These are phyloP conservation scores for Poecile montanus DNA, from an alignment of 2,797 vertebrate genomes.

Conservation along the genomic window DNA sequence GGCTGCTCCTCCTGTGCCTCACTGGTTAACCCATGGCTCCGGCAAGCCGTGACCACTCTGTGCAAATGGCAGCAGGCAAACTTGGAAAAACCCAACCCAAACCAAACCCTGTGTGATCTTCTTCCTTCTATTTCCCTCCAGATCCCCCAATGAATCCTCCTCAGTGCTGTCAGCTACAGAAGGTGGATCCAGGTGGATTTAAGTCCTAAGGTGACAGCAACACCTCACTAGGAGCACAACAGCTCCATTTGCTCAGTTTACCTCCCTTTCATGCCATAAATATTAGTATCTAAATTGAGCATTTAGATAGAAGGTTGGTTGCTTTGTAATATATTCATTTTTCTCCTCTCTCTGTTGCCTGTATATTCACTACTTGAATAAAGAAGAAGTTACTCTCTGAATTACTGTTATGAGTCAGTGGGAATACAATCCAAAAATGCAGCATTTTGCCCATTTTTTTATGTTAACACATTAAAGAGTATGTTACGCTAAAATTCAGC, in stretches of 20 bases:
- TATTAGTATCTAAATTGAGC: background rate
- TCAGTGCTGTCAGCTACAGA: background rate
- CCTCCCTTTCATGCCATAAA: background rate
- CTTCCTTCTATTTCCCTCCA: background rate
- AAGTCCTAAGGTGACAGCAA: background rate
- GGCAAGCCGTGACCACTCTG: rapidly evolving
- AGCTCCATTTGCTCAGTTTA: background rate
- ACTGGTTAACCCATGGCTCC: rapidly evolving
- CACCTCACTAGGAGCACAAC: background rate
- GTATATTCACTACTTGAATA: background rate
- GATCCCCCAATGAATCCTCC: background rate
- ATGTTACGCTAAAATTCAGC: background rate
- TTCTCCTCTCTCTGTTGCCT: background rate
- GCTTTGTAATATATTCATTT: background rate
- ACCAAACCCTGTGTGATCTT: background rate
- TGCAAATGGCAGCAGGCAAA: background rate
- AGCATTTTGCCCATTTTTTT: background rate
- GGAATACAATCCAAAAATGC: background rate
- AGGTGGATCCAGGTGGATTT: background rate
- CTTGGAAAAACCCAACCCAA: background rate
- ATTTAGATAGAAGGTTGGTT: background rate
- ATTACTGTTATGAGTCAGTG: background rate
- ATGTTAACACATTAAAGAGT: background rate
- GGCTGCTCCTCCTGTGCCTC: background rate
- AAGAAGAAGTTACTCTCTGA: background rate